Percentiles rank a stretch among this genome's conserved stretches.
phyloP scores from a whole-genome alignment of 2,797 vertebrate species.

The Phoebastria nigripes region DNA sequence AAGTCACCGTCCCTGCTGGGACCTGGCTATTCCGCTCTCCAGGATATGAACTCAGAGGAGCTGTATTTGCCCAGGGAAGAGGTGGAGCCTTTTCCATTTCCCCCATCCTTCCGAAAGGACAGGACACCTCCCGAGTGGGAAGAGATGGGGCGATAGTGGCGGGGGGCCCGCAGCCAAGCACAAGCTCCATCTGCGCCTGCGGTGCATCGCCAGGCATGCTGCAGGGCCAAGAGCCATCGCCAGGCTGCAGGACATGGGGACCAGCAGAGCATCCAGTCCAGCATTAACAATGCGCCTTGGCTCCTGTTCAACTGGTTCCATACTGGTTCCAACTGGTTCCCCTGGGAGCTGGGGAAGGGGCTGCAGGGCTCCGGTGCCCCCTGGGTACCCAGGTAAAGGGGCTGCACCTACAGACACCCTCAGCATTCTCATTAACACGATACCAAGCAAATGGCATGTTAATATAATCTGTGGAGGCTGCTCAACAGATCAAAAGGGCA shows the following conservation, averaged over 20 bases:
- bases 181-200: neutral
- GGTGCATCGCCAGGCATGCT: fast-evolving
- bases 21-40: slow-evolving; percentile 53
- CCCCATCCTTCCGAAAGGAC: slow-evolving; percentile 72
- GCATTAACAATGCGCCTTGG: neutral
- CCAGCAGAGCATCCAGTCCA: neutral
- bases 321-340: neutral
- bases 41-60: slow-evolving; percentile 70
- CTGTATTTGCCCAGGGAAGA: slow-evolving; percentile 70
- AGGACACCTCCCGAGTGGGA: slow-evolving; percentile 50
- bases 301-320: neutral
- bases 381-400: neutral
- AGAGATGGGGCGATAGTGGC: slow-evolving; percentile 43
- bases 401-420: neutral
- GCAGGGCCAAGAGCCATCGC: neutral
- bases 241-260: neutral
- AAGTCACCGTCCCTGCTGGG: slow-evolving; percentile 67
- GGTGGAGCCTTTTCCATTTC: slow-evolving; percentile 70
- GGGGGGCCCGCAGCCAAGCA: neutral
- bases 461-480: neutral
- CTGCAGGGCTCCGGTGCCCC: fast-evolving
- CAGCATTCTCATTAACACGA: neutral
- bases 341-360: neutral
- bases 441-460: neutral
- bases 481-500: neutral